phyloP scores from a whole-genome alignment of 2,113 vertebrate genomes.

The Drymodes brunneopygia region DNA sequence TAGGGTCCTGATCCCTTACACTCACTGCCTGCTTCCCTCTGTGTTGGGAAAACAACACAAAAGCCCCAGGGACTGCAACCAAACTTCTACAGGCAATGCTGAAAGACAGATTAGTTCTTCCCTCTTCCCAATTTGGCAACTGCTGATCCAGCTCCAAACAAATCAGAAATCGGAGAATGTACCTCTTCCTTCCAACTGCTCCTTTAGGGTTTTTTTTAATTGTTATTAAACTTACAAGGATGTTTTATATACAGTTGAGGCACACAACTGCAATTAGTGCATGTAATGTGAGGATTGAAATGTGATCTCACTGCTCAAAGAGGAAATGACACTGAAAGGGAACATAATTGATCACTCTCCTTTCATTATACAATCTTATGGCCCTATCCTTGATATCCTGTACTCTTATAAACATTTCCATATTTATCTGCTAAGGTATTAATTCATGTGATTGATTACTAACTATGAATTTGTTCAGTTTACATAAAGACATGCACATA shows the following conservation, averaged over 20 bases:
- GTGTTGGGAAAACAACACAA: fast-evolving
- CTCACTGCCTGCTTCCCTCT: not conserved
- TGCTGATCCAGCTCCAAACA: not conserved
- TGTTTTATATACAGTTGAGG: not conserved
- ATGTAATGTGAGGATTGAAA: not conserved
- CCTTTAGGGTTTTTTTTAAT: fast-evolving
- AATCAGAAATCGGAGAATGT: not conserved
- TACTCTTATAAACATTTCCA: not conserved
- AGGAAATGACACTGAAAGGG: not conserved
- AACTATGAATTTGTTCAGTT: not conserved
- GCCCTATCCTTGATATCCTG: not conserved
- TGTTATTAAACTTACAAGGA: not conserved
- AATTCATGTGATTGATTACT: not conserved
- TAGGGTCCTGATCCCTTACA: too few species aligned
- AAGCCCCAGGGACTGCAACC: fast-evolving
- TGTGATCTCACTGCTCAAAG: not conserved
- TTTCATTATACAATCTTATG: fast-evolving
- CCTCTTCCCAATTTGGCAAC: not conserved
- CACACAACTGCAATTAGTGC: not conserved
- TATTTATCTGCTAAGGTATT: not conserved
- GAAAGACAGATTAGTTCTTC: not conserved
- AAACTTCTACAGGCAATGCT: not conserved
- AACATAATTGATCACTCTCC: not conserved
- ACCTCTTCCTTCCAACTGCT: not conserved
- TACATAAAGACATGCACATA: fast-evolving